These are phyloP conservation scores for Drosophila kuntzei DNA, from an alignment of 2,888 invertebrate genomes.

Conservation along the genomic window DNA sequence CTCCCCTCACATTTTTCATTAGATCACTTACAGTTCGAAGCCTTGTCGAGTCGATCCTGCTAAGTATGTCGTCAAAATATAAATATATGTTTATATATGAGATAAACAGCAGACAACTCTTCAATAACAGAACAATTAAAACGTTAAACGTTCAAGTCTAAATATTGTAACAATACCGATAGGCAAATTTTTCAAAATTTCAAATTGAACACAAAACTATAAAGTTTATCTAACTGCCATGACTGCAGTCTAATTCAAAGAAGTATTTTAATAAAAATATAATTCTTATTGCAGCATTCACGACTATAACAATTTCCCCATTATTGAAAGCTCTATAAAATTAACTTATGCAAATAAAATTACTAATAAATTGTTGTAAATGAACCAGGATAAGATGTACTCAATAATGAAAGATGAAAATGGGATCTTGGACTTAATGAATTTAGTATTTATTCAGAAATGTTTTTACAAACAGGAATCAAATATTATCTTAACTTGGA, in stretches of 20 bases:
- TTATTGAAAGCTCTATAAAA: background rate
- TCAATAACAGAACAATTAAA: background rate
- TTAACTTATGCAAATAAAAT: background rate
- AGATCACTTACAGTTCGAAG: background rate
- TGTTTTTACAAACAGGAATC: background rate
- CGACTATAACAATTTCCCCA: background rate
- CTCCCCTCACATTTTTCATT: background rate
- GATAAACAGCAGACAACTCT: slow-evolving; percentile 20
- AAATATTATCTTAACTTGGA: background rate
- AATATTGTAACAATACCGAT: background rate
- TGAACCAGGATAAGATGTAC: too few species aligned
- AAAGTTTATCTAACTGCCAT: background rate
- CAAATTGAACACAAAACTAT: background rate
- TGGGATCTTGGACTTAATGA: background rate
- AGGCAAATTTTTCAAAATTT: background rate
- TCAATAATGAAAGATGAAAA: background rate
- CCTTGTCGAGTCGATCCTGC: slow-evolving; percentile 24
- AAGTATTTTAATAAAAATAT: background rate
- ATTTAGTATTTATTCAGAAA: background rate
- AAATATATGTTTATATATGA: slow-evolving; percentile 20
- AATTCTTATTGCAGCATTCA: background rate
- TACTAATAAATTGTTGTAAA: background rate
- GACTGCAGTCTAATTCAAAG: background rate
- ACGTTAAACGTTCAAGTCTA: background rate
- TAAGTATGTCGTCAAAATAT: slow-evolving; percentile 12